Percentiles rank a stretch among this genome's conserved stretches.
phyloP scores from a whole-genome alignment of 2,113 vertebrate species.

The Myiagra hebetior region DNA sequence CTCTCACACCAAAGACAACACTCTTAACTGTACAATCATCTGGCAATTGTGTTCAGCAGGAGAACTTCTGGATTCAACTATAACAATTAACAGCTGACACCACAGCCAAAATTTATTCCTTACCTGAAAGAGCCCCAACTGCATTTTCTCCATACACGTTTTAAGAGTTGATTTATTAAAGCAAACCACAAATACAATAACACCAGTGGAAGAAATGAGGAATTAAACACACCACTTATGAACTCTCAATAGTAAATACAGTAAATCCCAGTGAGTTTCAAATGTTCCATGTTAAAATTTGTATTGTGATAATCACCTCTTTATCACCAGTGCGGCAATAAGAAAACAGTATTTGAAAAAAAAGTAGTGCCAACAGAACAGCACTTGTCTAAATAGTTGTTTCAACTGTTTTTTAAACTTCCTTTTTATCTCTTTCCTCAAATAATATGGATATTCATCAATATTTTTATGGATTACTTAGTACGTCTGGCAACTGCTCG shows the following conservation, averaged over 20 bases:
- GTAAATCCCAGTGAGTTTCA: background rate
- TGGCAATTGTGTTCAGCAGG: accelerated
- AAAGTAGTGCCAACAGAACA: background rate
- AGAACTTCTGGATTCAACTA: background rate
- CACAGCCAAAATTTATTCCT: background rate
- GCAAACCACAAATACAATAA: background rate
- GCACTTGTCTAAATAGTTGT: background rate
- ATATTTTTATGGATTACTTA: background rate
- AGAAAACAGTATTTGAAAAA: background rate
- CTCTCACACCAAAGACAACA: background rate
- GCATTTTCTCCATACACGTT: background rate
- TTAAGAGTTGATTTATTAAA: background rate
- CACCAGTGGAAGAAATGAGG: background rate
- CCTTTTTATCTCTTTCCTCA: accelerated
- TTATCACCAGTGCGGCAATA: background rate
- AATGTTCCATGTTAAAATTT: background rate
- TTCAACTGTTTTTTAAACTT: background rate
- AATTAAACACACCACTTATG: background rate
- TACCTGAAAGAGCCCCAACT: background rate
- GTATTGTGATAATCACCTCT: background rate
- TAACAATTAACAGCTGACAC: background rate
- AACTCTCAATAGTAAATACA: background rate
- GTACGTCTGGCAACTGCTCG: accelerated
- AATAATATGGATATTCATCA: accelerated
- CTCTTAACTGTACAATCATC: background rate